These are phyloP conservation scores for Ormia ochracea DNA, from an alignment of 2,888 invertebrate genomes.

Conservation along the genomic window DNA sequence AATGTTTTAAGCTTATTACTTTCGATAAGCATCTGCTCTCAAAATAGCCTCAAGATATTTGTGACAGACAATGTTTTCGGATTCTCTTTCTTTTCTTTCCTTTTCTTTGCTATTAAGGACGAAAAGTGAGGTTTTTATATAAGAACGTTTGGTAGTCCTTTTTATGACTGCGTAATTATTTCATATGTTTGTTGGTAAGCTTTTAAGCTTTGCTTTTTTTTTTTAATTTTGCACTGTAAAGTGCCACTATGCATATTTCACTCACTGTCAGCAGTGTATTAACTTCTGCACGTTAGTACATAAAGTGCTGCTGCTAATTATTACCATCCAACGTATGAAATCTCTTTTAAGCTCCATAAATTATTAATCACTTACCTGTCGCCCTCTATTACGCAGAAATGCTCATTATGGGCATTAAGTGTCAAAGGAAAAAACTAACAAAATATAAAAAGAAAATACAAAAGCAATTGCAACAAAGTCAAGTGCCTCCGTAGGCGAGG, in stretches of 20 bases:
- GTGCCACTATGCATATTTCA: conserved; percentile 15
- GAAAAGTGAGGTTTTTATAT: too few relatives aligned
- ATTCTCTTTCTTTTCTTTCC: too few relatives aligned
- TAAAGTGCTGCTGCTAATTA: conserved; percentile 32
- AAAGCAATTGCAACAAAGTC: conserved; percentile 1
- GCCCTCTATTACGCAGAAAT: conserved; percentile 24
- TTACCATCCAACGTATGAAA: conserved; percentile 6
- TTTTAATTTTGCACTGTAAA: too few relatives aligned
- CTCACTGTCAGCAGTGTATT: neutral
- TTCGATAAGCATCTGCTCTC: neutral
- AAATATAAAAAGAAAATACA: neutral
- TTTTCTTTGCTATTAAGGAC: neutral
- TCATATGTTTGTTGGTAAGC: too few relatives aligned
- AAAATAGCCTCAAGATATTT: neutral
- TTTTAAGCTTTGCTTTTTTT: too few relatives aligned
- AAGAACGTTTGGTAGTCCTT: too few relatives aligned
- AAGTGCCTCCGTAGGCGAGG: too few relatives aligned
- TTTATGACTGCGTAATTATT: too few relatives aligned
- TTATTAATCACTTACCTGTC: conserved; percentile 49
- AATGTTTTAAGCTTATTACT: neutral
- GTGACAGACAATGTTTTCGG: too few relatives aligned
- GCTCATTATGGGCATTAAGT: conserved; percentile 41
- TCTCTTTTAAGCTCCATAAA: conserved; percentile 20
- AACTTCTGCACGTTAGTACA: neutral
- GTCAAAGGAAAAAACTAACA: too few relatives aligned